phyloP scores from a whole-genome alignment of 2,113 vertebrate genomes.

The Coreoperca whiteheadi region DNA sequence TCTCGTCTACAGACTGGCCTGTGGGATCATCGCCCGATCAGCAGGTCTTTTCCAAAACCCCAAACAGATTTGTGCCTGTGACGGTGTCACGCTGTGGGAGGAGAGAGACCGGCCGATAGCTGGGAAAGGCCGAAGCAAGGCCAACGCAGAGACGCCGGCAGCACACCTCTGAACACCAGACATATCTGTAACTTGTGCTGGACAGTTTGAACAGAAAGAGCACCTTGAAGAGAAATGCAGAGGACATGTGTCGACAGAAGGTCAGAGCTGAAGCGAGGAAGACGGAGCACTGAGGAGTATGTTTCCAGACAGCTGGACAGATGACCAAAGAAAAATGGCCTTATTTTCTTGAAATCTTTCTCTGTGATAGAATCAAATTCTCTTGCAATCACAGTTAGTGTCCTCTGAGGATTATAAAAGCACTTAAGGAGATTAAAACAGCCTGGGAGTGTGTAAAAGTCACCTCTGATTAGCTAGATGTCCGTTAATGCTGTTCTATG shows the following conservation, averaged over 20 bases:
- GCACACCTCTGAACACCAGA: slow-evolving; percentile 81
- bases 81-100: slow-evolving; percentile 93
- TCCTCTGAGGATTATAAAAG: slow-evolving; percentile 16
- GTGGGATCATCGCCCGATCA: slow-evolving; percentile 92
- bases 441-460: background rate
- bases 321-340: slow-evolving; percentile 29
- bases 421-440: slow-evolving; percentile 14
- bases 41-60: slow-evolving; percentile 93
- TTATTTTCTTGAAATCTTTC: background rate
- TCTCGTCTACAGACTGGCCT: slow-evolving; percentile 85
- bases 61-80: slow-evolving; percentile 91
- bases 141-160: slow-evolving; percentile 27
- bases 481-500: background rate
- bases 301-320: slow-evolving; percentile 6
- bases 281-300: background rate
- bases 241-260: background rate
- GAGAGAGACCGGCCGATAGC: slow-evolving; percentile 87
- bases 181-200: background rate
- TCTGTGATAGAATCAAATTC: background rate
- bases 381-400: background rate
- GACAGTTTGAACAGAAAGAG: background rate
- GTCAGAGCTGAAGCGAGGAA: background rate
- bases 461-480: slow-evolving; percentile 12
- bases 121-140: slow-evolving; percentile 82
- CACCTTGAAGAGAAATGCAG: background rate